A percentile compares a stretch with the other conserved stretches of the same genome.
Evolutionary conservation across 2,888 invertebrate genomes (phyloP).

Genomic region (Reticulitermes lucifugus): DNA sequence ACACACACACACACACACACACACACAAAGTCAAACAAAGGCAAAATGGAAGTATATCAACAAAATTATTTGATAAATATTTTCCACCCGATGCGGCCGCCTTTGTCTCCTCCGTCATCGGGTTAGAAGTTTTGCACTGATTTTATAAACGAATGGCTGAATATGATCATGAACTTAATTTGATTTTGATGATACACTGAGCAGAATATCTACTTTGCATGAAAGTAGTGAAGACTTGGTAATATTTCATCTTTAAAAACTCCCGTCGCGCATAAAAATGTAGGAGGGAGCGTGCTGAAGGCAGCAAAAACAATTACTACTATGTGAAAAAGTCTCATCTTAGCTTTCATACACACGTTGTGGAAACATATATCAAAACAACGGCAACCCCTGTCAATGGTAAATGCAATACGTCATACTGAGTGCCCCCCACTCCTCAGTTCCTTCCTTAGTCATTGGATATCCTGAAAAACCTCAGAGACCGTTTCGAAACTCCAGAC

Average conservation of each 20-base stretch:
- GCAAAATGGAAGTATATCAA: no score
- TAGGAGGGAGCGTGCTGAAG: not conserved
- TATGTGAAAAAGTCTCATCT: not conserved
- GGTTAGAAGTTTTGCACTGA: no score
- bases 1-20: no score
- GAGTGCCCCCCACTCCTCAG: not conserved
- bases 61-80: no score
- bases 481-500: no score
- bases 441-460: not conserved
- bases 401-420: not conserved
- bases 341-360: not conserved
- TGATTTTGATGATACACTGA: constrained; percentile 18
- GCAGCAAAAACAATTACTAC: not conserved
- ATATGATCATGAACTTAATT: constrained; percentile 32
- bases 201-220: not conserved
- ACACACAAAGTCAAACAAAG: no score
- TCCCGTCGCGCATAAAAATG: not conserved
- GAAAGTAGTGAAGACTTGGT: not conserved
- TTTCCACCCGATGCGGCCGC: no score
- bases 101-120: no score
- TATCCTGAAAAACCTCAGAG: no score
- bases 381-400: not conserved
- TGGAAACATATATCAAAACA: not conserved
- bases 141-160: not conserved
- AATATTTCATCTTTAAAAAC: not conserved